These are phyloP conservation scores for Puntigrus tetrazona DNA, from an alignment of 2,113 vertebrate species.

Conservation along the genomic window DNA sequence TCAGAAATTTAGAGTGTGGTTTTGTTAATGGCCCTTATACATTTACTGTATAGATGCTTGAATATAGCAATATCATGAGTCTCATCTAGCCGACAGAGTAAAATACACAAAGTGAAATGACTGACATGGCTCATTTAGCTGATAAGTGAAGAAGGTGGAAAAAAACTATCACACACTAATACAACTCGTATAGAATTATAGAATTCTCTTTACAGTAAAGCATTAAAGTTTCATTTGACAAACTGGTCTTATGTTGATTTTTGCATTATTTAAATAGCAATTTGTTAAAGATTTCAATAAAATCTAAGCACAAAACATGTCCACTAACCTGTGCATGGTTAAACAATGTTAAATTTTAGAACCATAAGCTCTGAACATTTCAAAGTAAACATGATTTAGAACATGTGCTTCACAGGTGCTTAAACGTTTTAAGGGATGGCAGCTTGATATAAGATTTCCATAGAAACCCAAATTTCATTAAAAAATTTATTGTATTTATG, in stretches of 20 bases:
- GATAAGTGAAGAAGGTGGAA: not conserved
- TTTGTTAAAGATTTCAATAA: not conserved
- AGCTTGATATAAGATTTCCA: not conserved
- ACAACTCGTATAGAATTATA: not conserved
- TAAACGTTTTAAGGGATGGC: not conserved
- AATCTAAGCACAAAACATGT: not conserved
- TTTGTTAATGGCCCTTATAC: not conserved
- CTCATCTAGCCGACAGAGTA: not conserved
- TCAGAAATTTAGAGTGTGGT: not conserved
- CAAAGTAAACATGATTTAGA: slow-evolving; percentile 13
- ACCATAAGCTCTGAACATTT: not conserved
- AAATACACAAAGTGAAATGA: not conserved
- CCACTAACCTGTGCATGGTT: not conserved
- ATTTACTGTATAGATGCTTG: not conserved
- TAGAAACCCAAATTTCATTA: not conserved
- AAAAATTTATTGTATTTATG: not conserved
- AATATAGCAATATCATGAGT: not conserved
- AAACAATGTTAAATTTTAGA: not conserved
- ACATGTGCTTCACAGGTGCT: not conserved
- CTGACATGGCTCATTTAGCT: not conserved
- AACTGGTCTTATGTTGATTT: not conserved
- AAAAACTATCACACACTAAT: not conserved
- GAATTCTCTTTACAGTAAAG: slow-evolving; percentile 24
- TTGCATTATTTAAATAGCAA: not conserved
- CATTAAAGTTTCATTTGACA: slow-evolving; percentile 34